Conservation (phyloP, 2,888 invertebrate genomes). For the Agrypnus murinus region DNA sequence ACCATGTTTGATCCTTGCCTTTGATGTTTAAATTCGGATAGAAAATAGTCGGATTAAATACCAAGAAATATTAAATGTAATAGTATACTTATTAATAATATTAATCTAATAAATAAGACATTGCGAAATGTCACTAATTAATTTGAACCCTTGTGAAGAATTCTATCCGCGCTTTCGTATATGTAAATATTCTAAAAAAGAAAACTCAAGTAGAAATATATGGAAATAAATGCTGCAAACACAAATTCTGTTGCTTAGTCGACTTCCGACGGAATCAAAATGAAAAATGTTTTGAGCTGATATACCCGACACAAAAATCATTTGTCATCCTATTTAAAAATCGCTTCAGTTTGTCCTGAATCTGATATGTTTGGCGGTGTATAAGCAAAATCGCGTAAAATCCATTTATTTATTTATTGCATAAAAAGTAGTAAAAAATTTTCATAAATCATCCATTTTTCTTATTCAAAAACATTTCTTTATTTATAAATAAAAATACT, state of each 20-base stretch:
- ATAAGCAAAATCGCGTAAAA: constrained; percentile 19
- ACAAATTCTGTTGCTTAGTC: constrained; percentile 5
- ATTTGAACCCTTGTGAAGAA: no score
- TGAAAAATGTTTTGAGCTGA: constrained; percentile 31
- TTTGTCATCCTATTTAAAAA: constrained; percentile 38
- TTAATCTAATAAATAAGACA: no score
- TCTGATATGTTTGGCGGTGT: constrained; percentile 19
- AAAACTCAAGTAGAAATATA: neutral
- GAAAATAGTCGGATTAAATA: no score
- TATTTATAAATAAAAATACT: constrained; percentile 18
- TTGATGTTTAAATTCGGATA: no score
- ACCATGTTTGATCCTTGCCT: no score
- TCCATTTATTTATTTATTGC: constrained; percentile 16
- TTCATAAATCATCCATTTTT: neutral
- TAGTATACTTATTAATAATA: no score
- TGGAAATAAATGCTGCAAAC: constrained; percentile 12
- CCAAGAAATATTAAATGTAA: no score
- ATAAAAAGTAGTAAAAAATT: neutral
- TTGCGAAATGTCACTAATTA: no score
- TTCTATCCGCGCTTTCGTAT: neutral
- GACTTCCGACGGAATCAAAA: constrained; percentile 24
- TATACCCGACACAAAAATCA: constrained; percentile 27
- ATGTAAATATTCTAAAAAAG: neutral
- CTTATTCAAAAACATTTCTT: neutral
- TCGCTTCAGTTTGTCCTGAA: constrained; percentile 26